Percentiles rank a stretch among this genome's conserved stretches.
Conservation (phyloP, 1,140 invertebrate genomes). For the Drosophila littoralis region DNA sequence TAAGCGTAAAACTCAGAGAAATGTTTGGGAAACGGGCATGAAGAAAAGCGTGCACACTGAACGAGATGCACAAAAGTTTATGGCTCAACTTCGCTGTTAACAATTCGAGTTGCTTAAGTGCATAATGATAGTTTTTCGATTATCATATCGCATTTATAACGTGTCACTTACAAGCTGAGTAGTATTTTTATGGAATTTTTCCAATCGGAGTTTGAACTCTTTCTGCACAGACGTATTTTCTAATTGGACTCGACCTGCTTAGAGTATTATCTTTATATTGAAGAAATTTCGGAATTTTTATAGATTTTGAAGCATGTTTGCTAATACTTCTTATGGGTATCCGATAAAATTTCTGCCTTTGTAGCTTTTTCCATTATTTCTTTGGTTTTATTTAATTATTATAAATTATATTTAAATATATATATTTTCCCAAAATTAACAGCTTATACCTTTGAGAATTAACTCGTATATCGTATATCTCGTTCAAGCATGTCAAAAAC, state of each 20-base stretch:
- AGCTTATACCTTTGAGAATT: too few species aligned
- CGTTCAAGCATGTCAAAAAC: too few species aligned
- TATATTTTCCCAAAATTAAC: too few species aligned
- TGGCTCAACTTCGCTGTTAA: constrained; percentile 20
- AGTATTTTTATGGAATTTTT: constrained; percentile 2
- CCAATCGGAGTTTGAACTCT: neutral
- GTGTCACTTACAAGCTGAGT: constrained; percentile 2
- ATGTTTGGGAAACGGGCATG: neutral
- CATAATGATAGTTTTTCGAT: constrained; percentile 29
- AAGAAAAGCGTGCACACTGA: constrained; percentile 4
- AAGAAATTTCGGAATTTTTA: too few species aligned
- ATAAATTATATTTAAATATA: too few species aligned
- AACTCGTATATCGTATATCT: too few species aligned
- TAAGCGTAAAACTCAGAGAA: neutral
- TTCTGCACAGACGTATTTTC: neutral
- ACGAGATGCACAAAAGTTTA: constrained; percentile 14
- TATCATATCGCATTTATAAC: constrained; percentile 12
- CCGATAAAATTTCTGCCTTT: too few species aligned
- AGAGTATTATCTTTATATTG: too few species aligned
- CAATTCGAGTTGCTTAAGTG: constrained; percentile 35
- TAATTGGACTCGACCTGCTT: neutral
- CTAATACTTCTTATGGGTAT: too few species aligned
- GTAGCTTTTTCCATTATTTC: too few species aligned
- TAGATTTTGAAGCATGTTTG: too few species aligned
- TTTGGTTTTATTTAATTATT: too few species aligned